Conservation (phyloP, 2,113 vertebrate species). For the Vulpes vulpes region DNA sequence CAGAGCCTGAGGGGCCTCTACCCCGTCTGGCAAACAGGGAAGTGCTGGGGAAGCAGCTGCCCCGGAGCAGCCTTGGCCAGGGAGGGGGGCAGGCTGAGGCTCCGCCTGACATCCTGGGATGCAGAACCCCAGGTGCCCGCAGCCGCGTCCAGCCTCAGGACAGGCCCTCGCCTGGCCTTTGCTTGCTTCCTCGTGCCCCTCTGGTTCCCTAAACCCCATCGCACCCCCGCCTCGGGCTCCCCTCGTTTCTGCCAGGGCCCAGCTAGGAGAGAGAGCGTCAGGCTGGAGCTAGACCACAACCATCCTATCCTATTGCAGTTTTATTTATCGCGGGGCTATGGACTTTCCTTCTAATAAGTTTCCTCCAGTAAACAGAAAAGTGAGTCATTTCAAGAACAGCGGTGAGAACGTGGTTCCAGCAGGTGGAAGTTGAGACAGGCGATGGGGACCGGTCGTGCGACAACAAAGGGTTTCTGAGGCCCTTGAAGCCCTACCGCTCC, state of each 20-base stretch:
- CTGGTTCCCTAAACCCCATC: not conserved
- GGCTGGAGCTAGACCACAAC: not conserved
- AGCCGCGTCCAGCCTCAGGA: not conserved
- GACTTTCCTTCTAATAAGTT: slow-evolving; percentile 34
- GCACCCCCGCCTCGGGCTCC: not conserved
- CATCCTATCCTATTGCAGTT: not conserved
- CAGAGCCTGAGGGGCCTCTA: not conserved
- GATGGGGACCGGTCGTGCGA: not conserved
- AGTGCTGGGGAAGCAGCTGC: fast-evolving
- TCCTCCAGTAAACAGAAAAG: slow-evolving; percentile 24
- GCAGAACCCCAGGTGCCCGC: not conserved
- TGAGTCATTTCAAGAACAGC: slow-evolving; percentile 45
- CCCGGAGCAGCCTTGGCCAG: fast-evolving
- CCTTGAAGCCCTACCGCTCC: not conserved
- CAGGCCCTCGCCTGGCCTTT: not conserved
- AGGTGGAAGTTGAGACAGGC: not conserved
- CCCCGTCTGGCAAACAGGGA: fast-evolving
- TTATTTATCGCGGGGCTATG: not conserved
- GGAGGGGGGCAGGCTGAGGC: fast-evolving
- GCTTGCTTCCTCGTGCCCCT: not conserved
- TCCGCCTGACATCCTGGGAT: too few relatives aligned
- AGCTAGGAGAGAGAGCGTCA: not conserved
- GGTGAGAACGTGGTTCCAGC: not conserved
- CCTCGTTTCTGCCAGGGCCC: not conserved
- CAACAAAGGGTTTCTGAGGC: not conserved